Base-by-base conservation (phyloP, 1,140 invertebrate species). In the Pseudomyrmex concolor region DNA sequence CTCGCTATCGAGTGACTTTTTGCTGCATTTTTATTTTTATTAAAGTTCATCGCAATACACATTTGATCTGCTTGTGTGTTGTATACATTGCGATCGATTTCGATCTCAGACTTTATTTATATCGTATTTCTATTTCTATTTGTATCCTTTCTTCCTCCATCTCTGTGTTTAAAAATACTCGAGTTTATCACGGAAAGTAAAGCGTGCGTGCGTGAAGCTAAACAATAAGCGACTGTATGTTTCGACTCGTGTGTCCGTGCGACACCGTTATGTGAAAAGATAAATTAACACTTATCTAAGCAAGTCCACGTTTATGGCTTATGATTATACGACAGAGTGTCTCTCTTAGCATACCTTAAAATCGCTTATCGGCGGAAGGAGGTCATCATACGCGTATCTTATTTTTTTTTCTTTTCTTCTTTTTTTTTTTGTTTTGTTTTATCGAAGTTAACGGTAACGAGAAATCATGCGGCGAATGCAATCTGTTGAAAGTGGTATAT, bases 231-330 rank as follows among this genome's bases (percentile, higher is more conserved):
- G 19, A 59, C 48, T 45, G 45, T 74, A 74, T 51, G 54, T 63
- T 77, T 77, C 0, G 34, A 34, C 34, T 34, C 34, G 67, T 66
- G 73, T 86, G 57, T 83, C 68, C n/a, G 48, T 13, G 15, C 22
- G 45, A 68, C 43, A 83, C 77, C 77, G 87, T 87, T 87, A 87
- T 64, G 83, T 72, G 83, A 78, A 87, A 87, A 85, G 68, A 60
- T 84, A 81, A 70, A 60, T 87, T 85, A 83, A 48, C 45, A 62
- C 68, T 88, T 88, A 87, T 88, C 86, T 67, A 72, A 70, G 55
- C 71, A 59, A 45, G 60, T 66, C 54, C 51, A 71, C 86, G 34
- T 34, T 34, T 34, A 34, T 34, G 5, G 34, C 34, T 7, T 7
- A 55, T 82, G 86, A 71, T 76, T 77, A 86, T 76, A 80, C 19